Evolutionary conservation across 1,140 invertebrate species (phyloP), one percentile per base, ranked within the genome.

Genomic region (Littorina saxatilis): DNA sequence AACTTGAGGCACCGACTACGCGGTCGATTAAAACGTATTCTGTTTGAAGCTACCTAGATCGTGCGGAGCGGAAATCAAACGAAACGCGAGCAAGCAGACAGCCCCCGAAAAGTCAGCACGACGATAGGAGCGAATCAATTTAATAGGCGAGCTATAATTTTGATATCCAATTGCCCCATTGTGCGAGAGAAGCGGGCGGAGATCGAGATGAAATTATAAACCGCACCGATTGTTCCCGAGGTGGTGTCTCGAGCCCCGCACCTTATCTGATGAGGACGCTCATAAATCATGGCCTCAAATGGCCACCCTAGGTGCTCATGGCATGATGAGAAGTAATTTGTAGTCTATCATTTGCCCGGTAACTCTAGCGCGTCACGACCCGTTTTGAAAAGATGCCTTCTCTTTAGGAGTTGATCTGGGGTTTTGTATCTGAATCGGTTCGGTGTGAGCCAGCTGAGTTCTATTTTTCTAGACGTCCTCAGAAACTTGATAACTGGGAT

Each of bases 251-350:
- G 63, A 81, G 63, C 50, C 27, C 68, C 79, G 11, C 4, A 1
- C 40, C 70, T 81, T 81, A 81, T 81, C 79, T 58, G 79, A 81
- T 81, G 68, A 55, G 39, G 63, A 37, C 68, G 63, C n/a, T 55
- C 63, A 37, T 81, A 81, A 81, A 81, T 81, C 79, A 81, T 15
- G 27, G 47, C 27, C 37, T 40, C 20, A 40, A 72, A 50, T 39
- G 35, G 39, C 55, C 50, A 50, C 27, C 27, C 70, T 17, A 23
- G 3, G 40, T 50, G 39, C 47, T 61, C 40, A n/a, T 61, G 52
- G 52, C 50, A 39, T 73, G 79, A 73, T 81, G 79, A 81, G 79
- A 81, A 81, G 79, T 81, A 81, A 81, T 81, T 81, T 81, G 79
- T 81, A 81, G 79, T 58, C 79, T 81, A 81, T 81, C 55, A 81